Evolutionary conservation across 2,888 invertebrate species (phyloP).

Genomic region (Muschampia plurimacula): DNA sequence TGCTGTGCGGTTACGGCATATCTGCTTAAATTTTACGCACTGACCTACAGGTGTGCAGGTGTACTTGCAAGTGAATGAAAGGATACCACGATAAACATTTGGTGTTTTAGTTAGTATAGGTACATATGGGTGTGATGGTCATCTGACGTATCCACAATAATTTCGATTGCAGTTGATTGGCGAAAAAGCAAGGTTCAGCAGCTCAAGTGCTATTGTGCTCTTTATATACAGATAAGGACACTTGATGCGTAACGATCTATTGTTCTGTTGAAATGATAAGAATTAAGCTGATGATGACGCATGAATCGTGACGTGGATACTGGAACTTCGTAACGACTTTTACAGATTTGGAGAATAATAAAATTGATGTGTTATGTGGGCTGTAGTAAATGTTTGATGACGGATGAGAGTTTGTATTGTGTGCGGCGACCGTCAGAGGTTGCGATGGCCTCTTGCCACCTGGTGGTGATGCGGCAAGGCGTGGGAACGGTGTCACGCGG

Average conservation of each 20-base stretch:
- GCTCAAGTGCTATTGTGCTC: not conserved
- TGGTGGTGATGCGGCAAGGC: conserved; percentile 49
- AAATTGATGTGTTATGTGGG: not conserved
- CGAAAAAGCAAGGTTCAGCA: not conserved
- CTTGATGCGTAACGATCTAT: conserved; percentile 33
- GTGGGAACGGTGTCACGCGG: conserved; percentile 83
- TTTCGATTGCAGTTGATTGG: not conserved
- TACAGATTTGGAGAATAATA: conserved; percentile 23
- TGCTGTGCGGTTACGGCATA: conserved; percentile 34
- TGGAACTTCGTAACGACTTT: conserved; percentile 14
- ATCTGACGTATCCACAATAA: too few relatives aligned
- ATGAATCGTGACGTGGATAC: conserved; percentile 8
- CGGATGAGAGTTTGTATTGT: conserved; percentile 26
- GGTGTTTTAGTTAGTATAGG: not conserved
- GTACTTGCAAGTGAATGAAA: conserved; percentile 34
- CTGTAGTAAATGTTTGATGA: conserved; percentile 11
- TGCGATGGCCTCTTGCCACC: conserved; percentile 55
- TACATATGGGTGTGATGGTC: too few relatives aligned
- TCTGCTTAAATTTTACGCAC: conserved; percentile 35
- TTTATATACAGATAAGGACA: not conserved
- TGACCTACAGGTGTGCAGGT: conserved; percentile 20
- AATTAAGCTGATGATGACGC: conserved; percentile 25
- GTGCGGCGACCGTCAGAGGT: conserved; percentile 52
- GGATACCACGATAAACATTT: conserved; percentile 20
- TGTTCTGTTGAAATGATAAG: conserved; percentile 30